Evolutionary conservation across 2,888 invertebrate species (phyloP), one percentile per base, ranked within the genome.

Genomic region (Acrocera orbiculus): DNA sequence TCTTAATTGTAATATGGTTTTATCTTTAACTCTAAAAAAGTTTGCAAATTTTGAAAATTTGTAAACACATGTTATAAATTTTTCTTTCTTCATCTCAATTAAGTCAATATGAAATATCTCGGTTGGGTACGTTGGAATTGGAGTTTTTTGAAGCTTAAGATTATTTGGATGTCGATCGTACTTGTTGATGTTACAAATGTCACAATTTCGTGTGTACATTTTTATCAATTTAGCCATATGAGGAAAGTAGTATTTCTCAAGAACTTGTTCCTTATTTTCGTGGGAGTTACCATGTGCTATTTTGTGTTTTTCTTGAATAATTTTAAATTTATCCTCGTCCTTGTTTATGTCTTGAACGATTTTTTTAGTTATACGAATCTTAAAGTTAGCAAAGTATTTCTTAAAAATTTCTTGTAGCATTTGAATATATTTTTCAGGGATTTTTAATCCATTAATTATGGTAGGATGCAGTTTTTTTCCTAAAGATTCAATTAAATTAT

Each of bases 191-290:
- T 22, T 22, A 7, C 22, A 22, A 22, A 22, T 22, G 8, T 22
- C 22, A 22, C 22, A 22, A 6, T 22, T 29, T 19, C 5, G 2
- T 8, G 17, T 19, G 20, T 19, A 29, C 8, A 20, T 29, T 19
- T 29, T 29, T 4, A 19, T 29, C 3, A 19, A 5, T 6, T 17
- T 20, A 2, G 13, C 6, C 29, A 29, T 29, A 3, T 29, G 11
- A 10, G 29, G 29, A 13, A 29, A 29, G 10, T 23, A 16, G 7
- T 33, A 36, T 24, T 31, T 39, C 20, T 32, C 30, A 5, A 32
- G 9, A 9, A 38, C 19, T 17, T 38, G 38, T 17, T 32, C 23
- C 9, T 38, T 35, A 15, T 35, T 33, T 27, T 35, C 38, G 16
- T 27, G 14, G 4, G 25, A 16, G 20, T 37, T 37, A n/a, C 32